Evolutionary conservation across 2,888 invertebrate species (phyloP), one percentile per base, ranked within the genome.

Genomic region (Lasioglossum pauxillum): DNA sequence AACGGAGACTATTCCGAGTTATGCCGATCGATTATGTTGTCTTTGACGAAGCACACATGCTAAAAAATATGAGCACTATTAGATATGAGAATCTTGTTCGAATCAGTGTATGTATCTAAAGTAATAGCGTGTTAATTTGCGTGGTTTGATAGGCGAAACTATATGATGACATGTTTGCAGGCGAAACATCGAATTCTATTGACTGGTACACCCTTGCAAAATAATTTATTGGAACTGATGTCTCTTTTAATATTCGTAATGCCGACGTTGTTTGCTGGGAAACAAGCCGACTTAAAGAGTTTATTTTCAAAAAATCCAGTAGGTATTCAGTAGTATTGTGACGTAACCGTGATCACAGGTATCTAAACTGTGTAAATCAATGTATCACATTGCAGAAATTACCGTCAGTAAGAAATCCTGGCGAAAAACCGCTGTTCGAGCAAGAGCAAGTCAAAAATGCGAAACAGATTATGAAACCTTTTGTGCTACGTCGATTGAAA

Each of bases 31-130:
- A 99, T 94, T 99, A 99, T 94, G 98, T 99, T 0, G 96, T 99
- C 38, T 99, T 99, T 94, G 99, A 99, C 95, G 99, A 99, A 94
- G 99, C 99, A 1, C 99, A 99, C 94, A 99, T 99, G 99, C 96
- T 99, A 57, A 99, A 99, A 95, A 99, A 99, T 94, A 99, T 99
- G 99, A 97, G 98, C 80, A 98, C 99, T 0, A 97, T 97, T 92
- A 96, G 99, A 91, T 99, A 98, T 93, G 97, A 98, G 92, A 98
- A 98, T 95, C 96, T 99, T 80, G 97, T 98, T 93, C 97, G 97
- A 92, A 98, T 99, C 79, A 98, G 97, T 95, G 98, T 97, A 93
- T 91, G 93, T 93, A 57, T 74, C 73, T 73, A 5, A 72, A 5
- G 12, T 8, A n/a, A 5, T 16, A 23, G n/a, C 2, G 8, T 7